These are phyloP conservation scores for Hirtodrosophila alboralis DNA, from an alignment of 2,888 invertebrate genomes.

Conservation along the genomic window DNA sequence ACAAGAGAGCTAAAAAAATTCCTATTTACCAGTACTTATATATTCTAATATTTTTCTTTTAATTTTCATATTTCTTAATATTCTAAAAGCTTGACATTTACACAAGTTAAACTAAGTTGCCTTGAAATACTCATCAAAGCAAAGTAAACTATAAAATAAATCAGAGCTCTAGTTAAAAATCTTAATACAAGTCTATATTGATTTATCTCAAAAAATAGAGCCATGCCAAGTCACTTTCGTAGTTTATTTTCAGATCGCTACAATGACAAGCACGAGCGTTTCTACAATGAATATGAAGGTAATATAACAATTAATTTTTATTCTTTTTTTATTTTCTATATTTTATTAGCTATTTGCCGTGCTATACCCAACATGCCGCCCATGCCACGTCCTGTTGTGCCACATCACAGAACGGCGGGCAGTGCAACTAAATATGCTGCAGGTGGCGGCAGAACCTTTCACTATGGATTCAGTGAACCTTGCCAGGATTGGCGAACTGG, in stretches of 20 bases:
- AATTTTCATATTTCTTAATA: too few species aligned
- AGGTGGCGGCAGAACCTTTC: conserved; percentile 10
- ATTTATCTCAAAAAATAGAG: background rate
- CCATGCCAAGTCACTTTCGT: conserved; percentile 48
- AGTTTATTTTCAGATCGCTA: conserved; percentile 61
- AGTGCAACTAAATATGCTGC: background rate
- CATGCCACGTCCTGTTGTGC: conserved; percentile 6
- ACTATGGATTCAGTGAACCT: conserved; percentile 40
- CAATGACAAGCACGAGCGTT: conserved; percentile 19
- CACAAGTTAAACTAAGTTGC: too few species aligned
- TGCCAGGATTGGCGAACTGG: conserved; percentile 55
- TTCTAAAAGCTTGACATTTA: too few species aligned
- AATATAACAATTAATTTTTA: background rate
- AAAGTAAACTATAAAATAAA: too few species aligned
- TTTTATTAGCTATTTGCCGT: conserved; percentile 36
- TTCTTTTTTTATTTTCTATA: too few species aligned
- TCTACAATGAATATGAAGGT: conserved; percentile 54
- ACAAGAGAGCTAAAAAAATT: too few species aligned
- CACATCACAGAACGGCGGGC: background rate
- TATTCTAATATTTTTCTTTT: too few species aligned
- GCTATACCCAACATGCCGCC: conserved; percentile 21
- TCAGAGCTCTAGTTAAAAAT: background rate
- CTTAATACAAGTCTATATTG: background rate
- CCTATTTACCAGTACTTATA: too few species aligned
- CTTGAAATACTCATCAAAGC: too few species aligned